Base-by-base conservation (phyloP, 1,140 invertebrate genomes). In the Samia ricini region DNA sequence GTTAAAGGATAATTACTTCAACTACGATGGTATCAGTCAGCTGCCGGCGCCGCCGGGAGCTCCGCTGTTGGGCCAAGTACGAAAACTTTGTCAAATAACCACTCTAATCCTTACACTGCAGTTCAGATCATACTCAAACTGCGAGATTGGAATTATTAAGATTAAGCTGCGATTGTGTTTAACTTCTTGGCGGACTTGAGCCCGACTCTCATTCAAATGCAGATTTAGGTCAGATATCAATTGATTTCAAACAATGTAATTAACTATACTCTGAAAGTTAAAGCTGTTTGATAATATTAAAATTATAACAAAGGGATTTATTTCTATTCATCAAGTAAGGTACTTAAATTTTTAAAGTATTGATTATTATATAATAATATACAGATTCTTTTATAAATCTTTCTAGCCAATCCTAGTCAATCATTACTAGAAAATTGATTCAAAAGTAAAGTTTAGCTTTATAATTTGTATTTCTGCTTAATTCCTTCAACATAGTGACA, bases 181-280 rank as follows among this genome's bases (percentile, higher is more conserved):
- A 87, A 82, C 75, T 89, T 85, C 73, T 84, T 76, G 66, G 73
- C 71, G 66, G 76, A 81, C 63, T 75, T 71, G 70, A 77, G 70
- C 68, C 61, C 66, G 69, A 55, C 72, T 67, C 71, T 81, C 71
- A 89, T 86, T 88, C 83, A 77, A 77, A 84, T 89, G 82, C 76
- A 88, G 76, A 89, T 88, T 80, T 83, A 81, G 86, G 85, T 85
- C 85, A 85, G 74, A 71, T 73, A 66, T 75, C 83, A 76, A 85
- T 87, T 87, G 83, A 79, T 72, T 86, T 76, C 65, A 71, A 81
- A 83, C 77, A 82, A 69, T 78, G 74, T 82, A 85, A 89, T 87
- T 83, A 66, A 74, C 5, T 2, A 42, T 42, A 10, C n/a, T 42
- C n/a, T 42, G 33, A 42, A 42, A 7, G 4, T 42, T 42, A 42